Conservation (phyloP, 2,113 vertebrate species). For the Carassius carassius region DNA sequence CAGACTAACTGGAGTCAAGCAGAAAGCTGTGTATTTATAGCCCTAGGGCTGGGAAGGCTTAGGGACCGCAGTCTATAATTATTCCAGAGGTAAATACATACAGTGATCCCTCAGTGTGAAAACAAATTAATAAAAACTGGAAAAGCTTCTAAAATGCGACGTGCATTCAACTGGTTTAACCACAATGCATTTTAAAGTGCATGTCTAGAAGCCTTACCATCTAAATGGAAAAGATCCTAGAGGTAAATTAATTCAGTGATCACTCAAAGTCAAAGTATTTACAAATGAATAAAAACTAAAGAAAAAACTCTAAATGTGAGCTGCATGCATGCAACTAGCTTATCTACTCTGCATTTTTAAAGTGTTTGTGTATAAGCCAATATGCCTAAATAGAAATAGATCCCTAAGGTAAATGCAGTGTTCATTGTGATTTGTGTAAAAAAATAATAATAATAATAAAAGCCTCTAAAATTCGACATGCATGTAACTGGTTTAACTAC, state of each 20-base stretch:
- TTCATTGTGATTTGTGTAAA: too few species aligned
- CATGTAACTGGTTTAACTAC: conserved; percentile 14
- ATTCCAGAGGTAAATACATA: conserved; percentile 76
- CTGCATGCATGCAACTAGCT: conserved; percentile 31
- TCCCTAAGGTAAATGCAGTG: conserved; percentile 34
- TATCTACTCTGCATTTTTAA: background rate
- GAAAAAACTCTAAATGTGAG: background rate
- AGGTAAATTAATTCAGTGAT: conserved; percentile 76
- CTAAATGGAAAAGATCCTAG: conserved; percentile 55
- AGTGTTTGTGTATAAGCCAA: background rate
- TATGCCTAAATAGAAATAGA: conserved; percentile 45
- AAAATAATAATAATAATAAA: too few species aligned
- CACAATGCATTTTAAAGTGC: background rate
- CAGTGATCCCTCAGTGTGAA: conserved; percentile 70
- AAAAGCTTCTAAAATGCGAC: background rate
- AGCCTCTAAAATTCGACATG: background rate
- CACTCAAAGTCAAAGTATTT: conserved; percentile 41
- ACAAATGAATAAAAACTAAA: conserved; percentile 39
- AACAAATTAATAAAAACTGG: conserved; percentile 65
- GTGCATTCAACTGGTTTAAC: background rate
- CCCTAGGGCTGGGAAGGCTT: conserved; percentile 65
- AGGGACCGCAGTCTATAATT: conserved; percentile 78
- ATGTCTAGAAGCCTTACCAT: background rate
- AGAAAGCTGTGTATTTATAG: conserved; percentile 94
- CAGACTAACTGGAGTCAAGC: conserved; percentile 97